These are phyloP conservation scores for Drosophila aldrichi DNA, from an alignment of 2,888 invertebrate species.

Conservation along the genomic window DNA sequence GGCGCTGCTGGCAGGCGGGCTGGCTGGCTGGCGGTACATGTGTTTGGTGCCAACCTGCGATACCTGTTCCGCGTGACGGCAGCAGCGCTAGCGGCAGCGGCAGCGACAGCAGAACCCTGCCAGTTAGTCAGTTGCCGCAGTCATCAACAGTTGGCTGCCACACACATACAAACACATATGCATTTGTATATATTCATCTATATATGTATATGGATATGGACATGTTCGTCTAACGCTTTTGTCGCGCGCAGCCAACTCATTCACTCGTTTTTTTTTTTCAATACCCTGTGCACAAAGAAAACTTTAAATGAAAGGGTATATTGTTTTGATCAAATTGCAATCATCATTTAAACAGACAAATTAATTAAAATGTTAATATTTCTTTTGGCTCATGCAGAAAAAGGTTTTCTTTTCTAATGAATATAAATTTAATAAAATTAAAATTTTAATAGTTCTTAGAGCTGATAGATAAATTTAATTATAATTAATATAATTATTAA, in stretches of 20 bases:
- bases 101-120: conserved; percentile 57
- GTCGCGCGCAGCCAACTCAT: conserved; percentile 56
- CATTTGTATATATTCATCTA: background rate
- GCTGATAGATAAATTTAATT: too few relatives aligned
- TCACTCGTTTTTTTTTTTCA: conserved; percentile 45
- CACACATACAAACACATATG: conserved; percentile 40
- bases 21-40: conserved; percentile 58
- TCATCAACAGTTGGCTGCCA: conserved; percentile 73
- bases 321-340: background rate
- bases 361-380: too few relatives aligned
- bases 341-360: too few relatives aligned
- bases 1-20: conserved; percentile 9
- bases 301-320: background rate
- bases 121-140: conserved; percentile 77
- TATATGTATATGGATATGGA: conserved; percentile 36
- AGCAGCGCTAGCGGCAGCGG: conserved; percentile 27
- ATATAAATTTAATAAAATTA: too few relatives aligned
- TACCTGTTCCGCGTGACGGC: conserved; percentile 78
- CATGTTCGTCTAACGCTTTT: conserved; percentile 64
- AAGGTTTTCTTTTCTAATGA: too few relatives aligned
- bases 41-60: conserved; percentile 80
- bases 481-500: background rate
- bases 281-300: conserved; percentile 6
- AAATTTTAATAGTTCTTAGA: too few relatives aligned
- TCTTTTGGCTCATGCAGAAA: too few relatives aligned